phyloP scores from a whole-genome alignment of 1,140 invertebrate species.

The Drosophila setifemur region DNA sequence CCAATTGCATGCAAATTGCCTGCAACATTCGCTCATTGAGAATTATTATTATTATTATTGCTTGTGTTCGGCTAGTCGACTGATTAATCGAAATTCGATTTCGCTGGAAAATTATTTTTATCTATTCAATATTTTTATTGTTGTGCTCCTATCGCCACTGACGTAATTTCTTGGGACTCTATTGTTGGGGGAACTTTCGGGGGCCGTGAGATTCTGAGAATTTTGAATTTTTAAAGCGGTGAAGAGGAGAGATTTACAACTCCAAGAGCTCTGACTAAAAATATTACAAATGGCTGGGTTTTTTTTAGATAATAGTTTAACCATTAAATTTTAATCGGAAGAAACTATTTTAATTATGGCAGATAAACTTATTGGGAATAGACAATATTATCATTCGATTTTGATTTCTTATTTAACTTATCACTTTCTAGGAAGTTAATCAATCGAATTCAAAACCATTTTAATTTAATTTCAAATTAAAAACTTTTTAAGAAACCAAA shows the following conservation, averaged over 20 bases:
- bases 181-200: background rate
- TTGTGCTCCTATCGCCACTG: slow-evolving; percentile 16
- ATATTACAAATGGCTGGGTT: too few relatives aligned
- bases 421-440: background rate
- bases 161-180: slow-evolving; percentile 1
- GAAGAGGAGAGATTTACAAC: too few relatives aligned
- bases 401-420: background rate
- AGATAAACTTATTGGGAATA: background rate
- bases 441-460: background rate
- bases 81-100: slow-evolving; percentile 26
- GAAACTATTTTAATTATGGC: too few relatives aligned
- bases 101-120: slow-evolving; percentile 34
- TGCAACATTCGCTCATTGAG: slow-evolving; percentile 40
- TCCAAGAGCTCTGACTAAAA: too few relatives aligned
- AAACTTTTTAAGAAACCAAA: too few relatives aligned
- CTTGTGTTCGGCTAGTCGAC: background rate
- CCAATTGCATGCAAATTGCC: slow-evolving; percentile 43
- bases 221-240: background rate
- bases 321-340: too few relatives aligned
- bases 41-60: slow-evolving; percentile 25
- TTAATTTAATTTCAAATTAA: background rate
- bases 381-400: background rate
- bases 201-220: background rate
- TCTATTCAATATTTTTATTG: slow-evolving; percentile 20
- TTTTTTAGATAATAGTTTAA: too few relatives aligned